Conservation (phyloP, 2,888 invertebrate species). For the Epistrophe grossulariae region DNA sequence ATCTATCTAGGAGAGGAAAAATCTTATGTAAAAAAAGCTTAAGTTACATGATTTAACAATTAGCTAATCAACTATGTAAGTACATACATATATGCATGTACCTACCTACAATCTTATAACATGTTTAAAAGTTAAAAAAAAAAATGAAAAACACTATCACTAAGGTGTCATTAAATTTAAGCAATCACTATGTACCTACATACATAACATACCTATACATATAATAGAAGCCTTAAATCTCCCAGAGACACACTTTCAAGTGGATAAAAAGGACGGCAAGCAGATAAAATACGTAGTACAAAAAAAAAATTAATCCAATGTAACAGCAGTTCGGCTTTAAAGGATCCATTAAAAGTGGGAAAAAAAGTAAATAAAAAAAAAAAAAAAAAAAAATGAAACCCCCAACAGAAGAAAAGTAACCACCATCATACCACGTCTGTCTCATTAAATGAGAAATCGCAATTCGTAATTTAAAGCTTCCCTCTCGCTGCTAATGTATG, state of each 20-base stretch:
- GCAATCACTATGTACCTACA: constrained; percentile 22
- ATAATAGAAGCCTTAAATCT: constrained; percentile 46
- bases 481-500: constrained; percentile 28
- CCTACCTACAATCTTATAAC: constrained; percentile 19
- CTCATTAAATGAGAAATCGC: constrained; percentile 65
- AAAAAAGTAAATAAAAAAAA: constrained; percentile 52
- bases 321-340: constrained; percentile 70
- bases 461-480: constrained; percentile 66
- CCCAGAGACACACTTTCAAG: constrained; percentile 59
- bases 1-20: background rate
- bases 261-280: constrained; percentile 17
- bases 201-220: background rate
- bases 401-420: constrained; percentile 34
- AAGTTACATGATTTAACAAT: constrained; percentile 54
- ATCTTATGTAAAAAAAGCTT: constrained; percentile 30
- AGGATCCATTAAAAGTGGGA: constrained; percentile 69
- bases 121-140: constrained; percentile 3
- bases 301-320: constrained; percentile 50
- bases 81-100: too few species aligned
- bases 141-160: background rate
- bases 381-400: constrained; percentile 41
- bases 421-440: constrained; percentile 39
- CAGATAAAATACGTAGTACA: background rate
- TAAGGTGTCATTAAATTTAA: constrained; percentile 50
- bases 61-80: constrained; percentile 45